phyloP scores from a whole-genome alignment of 2,888 invertebrate species.

The Eupithecia pulchellata region DNA sequence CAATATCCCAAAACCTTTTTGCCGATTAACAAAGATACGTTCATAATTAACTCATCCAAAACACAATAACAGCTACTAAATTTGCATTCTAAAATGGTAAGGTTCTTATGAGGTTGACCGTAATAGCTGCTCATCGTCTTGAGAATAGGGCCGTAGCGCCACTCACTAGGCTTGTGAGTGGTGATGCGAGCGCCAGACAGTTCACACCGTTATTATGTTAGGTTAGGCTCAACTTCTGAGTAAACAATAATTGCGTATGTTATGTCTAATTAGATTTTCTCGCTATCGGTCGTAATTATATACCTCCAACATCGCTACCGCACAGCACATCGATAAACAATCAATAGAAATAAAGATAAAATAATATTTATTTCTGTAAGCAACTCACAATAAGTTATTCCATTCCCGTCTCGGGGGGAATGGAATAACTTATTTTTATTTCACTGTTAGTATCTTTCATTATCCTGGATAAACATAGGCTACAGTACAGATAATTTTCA shows the following conservation, averaged over 20 bases:
- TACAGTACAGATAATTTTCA: too few relatives aligned
- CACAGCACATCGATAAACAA: too few relatives aligned
- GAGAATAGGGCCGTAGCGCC: slow-evolving; percentile 18
- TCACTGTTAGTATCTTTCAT: too few relatives aligned
- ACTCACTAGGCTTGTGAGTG: not conserved
- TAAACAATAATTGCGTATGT: not conserved
- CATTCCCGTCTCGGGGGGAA: too few relatives aligned
- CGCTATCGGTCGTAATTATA: not conserved
- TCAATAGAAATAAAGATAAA: too few relatives aligned
- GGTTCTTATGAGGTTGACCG: slow-evolving; percentile 27
- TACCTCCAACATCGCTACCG: too few relatives aligned
- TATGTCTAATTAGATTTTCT: not conserved
- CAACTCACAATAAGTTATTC: too few relatives aligned
- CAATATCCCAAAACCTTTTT: not conserved
- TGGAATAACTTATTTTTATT: too few relatives aligned
- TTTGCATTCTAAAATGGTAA: slow-evolving; percentile 31
- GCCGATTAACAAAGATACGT: not conserved
- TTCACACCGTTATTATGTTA: slow-evolving; percentile 6
- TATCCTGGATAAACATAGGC: too few relatives aligned
- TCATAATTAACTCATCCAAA: not conserved
- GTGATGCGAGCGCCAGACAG: not conserved
- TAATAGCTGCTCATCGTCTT: slow-evolving; percentile 31
- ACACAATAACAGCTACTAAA: slow-evolving; percentile 27
- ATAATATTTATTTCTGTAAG: too few relatives aligned
- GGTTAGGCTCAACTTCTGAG: not conserved